Conservation (phyloP, 2,797 vertebrate genomes). For the Lacerta agilis region DNA sequence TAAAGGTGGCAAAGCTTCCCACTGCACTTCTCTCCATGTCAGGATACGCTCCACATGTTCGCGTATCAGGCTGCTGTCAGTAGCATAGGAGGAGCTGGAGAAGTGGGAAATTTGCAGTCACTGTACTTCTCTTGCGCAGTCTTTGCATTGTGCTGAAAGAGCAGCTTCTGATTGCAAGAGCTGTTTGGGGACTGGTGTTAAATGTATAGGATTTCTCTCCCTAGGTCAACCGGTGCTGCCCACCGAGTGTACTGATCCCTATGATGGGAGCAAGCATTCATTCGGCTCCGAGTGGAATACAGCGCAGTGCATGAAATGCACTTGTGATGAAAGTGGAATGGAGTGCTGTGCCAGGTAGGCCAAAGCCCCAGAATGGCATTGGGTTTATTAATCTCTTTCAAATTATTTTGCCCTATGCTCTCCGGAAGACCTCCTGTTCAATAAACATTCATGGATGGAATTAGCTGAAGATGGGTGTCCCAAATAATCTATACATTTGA, state of each 20-base stretch:
- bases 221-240: not conserved
- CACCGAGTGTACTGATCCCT: not conserved
- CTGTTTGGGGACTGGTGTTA: not conserved
- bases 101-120: not conserved
- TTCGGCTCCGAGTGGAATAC: not conserved
- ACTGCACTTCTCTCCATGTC: no score
- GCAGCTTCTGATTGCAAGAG: not conserved
- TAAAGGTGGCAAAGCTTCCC: no score
- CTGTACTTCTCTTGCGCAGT: not conserved
- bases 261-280: not conserved
- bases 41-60: no score
- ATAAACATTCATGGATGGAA: no score
- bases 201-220: not conserved
- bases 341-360: not conserved
- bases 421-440: no score
- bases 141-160: not conserved
- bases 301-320: not conserved
- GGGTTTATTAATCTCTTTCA: no score
- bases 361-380: no score
- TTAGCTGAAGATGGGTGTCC: no score
- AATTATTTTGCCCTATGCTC: no score
- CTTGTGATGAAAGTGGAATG: accelerated
- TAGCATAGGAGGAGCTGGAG: no score
- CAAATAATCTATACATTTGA: no score
- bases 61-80: no score